phyloP scores from a whole-genome alignment of 2,888 invertebrate species.

The Emesis furor region DNA sequence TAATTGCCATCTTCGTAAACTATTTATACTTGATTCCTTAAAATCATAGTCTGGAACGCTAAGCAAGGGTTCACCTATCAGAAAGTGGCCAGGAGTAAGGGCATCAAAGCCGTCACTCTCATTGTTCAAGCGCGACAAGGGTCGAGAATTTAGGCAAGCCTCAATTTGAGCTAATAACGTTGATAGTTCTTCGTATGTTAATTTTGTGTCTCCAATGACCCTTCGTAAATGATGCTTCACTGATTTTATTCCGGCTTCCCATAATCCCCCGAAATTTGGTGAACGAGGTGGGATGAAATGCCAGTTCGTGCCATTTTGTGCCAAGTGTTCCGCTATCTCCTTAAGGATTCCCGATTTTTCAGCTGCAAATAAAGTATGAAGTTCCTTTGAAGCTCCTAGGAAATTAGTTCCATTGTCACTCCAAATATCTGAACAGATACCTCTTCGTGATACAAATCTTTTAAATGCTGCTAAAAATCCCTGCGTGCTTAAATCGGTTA shows the following conservation, averaged over 20 bases:
- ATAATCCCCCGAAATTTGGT: too few relatives aligned
- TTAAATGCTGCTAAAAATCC: constrained; percentile 57
- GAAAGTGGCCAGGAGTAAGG: constrained; percentile 24
- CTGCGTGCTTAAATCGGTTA: constrained; percentile 47
- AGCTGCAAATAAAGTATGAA: constrained; percentile 26
- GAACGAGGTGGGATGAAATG: too few relatives aligned
- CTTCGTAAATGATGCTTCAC: constrained; percentile 51
- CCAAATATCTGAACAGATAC: constrained; percentile 45
- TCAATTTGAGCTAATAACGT: constrained; percentile 64
- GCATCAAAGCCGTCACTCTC: constrained; percentile 36
- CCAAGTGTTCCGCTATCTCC: constrained; percentile 27
- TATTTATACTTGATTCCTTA: constrained; percentile 28
- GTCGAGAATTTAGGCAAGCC: constrained; percentile 64
- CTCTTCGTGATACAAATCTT: constrained; percentile 58
- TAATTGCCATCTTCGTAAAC: constrained; percentile 27
- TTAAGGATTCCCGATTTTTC: not conserved
- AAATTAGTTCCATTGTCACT: constrained; percentile 66
- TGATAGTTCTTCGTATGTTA: constrained; percentile 59
- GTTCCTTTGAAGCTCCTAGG: constrained; percentile 48
- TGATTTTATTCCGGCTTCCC: too few relatives aligned
- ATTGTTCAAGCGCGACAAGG: constrained; percentile 7
- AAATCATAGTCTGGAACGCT: constrained; percentile 40
- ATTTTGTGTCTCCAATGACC: constrained; percentile 42
- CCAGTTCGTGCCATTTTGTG: constrained; percentile 52
- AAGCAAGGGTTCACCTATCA: constrained; percentile 55